Evolutionary conservation across 2,113 vertebrate genomes (phyloP).

Genomic region (Myodes glareolus): DNA sequence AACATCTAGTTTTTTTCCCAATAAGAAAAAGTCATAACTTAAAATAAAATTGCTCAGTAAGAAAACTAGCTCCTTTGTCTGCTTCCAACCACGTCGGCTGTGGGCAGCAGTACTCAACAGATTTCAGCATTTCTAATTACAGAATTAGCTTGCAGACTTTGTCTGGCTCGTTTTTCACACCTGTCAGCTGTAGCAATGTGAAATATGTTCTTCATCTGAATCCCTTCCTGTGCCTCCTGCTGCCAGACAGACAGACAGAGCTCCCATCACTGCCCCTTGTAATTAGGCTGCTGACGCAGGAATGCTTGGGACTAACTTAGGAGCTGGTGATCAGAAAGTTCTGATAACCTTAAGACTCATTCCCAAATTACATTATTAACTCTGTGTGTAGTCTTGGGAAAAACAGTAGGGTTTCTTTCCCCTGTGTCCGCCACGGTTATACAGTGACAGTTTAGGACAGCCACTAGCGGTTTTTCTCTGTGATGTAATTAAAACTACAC

Average conservation of each 20-base stretch:
- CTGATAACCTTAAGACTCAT: constrained; percentile 82
- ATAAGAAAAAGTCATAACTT: constrained; percentile 48
- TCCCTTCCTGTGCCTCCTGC: constrained; percentile 64
- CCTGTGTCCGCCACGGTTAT: constrained; percentile 77
- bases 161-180: constrained; percentile 51
- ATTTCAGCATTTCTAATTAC: constrained; percentile 63
- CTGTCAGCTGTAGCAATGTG: constrained; percentile 43
- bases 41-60: constrained; percentile 46
- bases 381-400: constrained; percentile 66
- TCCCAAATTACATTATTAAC: constrained; percentile 84
- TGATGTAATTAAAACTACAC: constrained; percentile 79
- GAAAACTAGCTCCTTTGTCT: constrained; percentile 56
- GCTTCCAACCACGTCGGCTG: not conserved
- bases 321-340: constrained; percentile 77
- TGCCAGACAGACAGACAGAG: constrained; percentile 63
- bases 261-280: constrained; percentile 77
- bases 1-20: constrained; percentile 28
- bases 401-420: constrained; percentile 79
- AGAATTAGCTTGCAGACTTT: constrained; percentile 15
- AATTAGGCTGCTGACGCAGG: constrained; percentile 79
- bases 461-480: constrained; percentile 81
- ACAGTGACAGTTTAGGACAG: constrained; percentile 76
- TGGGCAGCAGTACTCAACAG: not conserved
- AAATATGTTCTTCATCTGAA: constrained; percentile 61
- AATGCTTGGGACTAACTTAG: constrained; percentile 69